phyloP scores from a whole-genome alignment of 2,888 invertebrate species.

The Meiosimyza platycephala region DNA sequence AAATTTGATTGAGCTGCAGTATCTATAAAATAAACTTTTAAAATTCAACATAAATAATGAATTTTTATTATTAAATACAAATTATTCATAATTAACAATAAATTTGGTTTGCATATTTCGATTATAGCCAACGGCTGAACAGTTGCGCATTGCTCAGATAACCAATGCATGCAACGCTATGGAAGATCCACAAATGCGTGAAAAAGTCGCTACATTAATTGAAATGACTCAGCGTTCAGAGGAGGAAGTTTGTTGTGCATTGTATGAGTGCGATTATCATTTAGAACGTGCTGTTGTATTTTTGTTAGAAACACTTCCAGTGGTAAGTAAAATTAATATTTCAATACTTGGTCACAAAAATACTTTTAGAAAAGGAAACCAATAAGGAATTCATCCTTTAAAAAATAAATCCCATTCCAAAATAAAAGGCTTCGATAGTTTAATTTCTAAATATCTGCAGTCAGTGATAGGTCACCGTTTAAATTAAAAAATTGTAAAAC shows the following conservation, averaged over 20 bases:
- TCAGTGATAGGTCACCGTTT: too few species aligned
- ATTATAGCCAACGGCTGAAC: constrained; percentile 81
- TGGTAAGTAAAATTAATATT: constrained; percentile 52
- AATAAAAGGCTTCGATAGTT: too few species aligned
- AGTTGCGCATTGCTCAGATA: constrained; percentile 86
- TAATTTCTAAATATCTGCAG: too few species aligned
- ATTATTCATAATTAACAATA: background rate
- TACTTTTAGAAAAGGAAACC: background rate
- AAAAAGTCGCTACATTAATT: constrained; percentile 84
- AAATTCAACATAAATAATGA: background rate
- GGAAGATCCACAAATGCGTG: constrained; percentile 73
- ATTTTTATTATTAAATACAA: background rate
- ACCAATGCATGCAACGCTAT: constrained; percentile 72
- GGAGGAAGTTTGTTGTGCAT: constrained; percentile 91
- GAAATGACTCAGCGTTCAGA: constrained; percentile 91
- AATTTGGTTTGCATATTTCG: background rate
- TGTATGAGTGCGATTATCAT: constrained; percentile 94
- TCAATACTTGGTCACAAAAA: too few species aligned
- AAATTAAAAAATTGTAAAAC: too few species aligned
- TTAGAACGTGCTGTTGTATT: constrained; percentile 74
- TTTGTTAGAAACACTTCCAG: constrained; percentile 66
- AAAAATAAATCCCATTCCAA: too few species aligned
- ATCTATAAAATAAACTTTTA: background rate
- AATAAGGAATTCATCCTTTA: background rate
- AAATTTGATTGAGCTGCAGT: too few species aligned